Evolutionary conservation across 2,113 vertebrate genomes (phyloP), one percentile per base, ranked within the genome.

Genomic region (Cervus canadensis): DNA sequence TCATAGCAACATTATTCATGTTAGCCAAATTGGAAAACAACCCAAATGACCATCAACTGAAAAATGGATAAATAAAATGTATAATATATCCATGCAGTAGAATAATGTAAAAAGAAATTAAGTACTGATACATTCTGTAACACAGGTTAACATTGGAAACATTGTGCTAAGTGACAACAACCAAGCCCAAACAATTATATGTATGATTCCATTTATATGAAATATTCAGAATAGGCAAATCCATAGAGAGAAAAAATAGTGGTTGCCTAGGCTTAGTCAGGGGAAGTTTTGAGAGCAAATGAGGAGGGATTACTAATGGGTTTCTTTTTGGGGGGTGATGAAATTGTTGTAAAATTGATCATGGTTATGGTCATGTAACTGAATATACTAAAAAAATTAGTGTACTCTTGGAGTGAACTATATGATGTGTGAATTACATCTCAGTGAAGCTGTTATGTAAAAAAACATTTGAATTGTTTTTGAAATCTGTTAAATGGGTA

Each of bases 381-480:
- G 71, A 92, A 60, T 92, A 87, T 67, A 94, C 21, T 76, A 87
- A 92, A 89, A 67, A 84, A 30, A 57, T 48, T 81, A 71, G 50
- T 89, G 23, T 91, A 67, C 54, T 92, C 30, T 94, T 48, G 83
- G 76, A 45, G 36, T 90, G 13, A 76, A 28, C 64, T 43, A 10
- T 92, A 25, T 91, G 14, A 43, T 81, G 23, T 85, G 21, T 91
- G 54, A 87, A 45, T 54, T 91, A 48, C 52, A 15, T 89, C 19
- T 79, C 21, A 79, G 30, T 89, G 74, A 85, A 89, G 85, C 52
- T 62, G 48, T 82, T 71, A 23, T 17, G 28, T 95, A 71, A 89
- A 89, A 83, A 60, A 71, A 60, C 7, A 89, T 50, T 74, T 95
- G 33, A 67, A 56, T 60, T 96, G 59, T 94, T 83, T 90, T 96